phyloP scores from a whole-genome alignment of 2,888 invertebrate species.

The Limenitis camilla region DNA sequence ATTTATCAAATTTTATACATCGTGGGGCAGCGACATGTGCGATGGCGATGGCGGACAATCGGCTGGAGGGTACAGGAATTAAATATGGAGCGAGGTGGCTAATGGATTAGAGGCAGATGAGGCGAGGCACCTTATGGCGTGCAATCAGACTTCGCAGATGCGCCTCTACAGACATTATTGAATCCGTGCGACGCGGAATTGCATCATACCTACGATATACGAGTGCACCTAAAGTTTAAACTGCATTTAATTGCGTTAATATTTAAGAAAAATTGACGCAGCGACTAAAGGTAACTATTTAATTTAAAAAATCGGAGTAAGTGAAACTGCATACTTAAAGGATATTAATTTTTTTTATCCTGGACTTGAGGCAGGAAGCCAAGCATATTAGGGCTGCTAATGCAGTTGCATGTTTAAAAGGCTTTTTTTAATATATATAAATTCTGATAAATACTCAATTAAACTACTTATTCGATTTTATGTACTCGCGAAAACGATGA shows the following conservation, averaged over 20 bases:
- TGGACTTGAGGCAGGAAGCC: too few relatives aligned
- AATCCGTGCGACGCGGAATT: slow-evolving; percentile 3
- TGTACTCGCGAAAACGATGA: too few relatives aligned
- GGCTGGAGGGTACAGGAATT: slow-evolving; percentile 50
- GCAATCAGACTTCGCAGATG: slow-evolving; percentile 56
- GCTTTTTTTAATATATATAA: too few relatives aligned
- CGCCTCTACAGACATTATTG: slow-evolving; percentile 31
- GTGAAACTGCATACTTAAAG: too few relatives aligned
- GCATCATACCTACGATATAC: background rate
- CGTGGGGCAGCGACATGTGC: slow-evolving; percentile 67
- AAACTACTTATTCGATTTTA: too few relatives aligned
- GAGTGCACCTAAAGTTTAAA: background rate
- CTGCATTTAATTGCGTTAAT: background rate
- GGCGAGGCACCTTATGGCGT: slow-evolving; percentile 57
- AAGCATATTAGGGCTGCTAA: too few relatives aligned
- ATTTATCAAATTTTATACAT: slow-evolving; percentile 73
- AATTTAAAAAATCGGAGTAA: too few relatives aligned
- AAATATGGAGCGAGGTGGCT: slow-evolving; percentile 65
- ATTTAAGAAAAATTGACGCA: too few relatives aligned
- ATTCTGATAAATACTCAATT: too few relatives aligned
- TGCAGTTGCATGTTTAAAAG: too few relatives aligned
- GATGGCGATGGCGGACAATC: slow-evolving; percentile 61
- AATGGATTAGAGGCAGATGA: slow-evolving; percentile 67
- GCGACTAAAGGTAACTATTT: too few relatives aligned
- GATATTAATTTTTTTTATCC: too few relatives aligned